Evolutionary conservation across 2,797 vertebrate genomes (phyloP), one percentile per base, ranked within the genome.

Genomic region (Enteromius mattozi): DNA sequence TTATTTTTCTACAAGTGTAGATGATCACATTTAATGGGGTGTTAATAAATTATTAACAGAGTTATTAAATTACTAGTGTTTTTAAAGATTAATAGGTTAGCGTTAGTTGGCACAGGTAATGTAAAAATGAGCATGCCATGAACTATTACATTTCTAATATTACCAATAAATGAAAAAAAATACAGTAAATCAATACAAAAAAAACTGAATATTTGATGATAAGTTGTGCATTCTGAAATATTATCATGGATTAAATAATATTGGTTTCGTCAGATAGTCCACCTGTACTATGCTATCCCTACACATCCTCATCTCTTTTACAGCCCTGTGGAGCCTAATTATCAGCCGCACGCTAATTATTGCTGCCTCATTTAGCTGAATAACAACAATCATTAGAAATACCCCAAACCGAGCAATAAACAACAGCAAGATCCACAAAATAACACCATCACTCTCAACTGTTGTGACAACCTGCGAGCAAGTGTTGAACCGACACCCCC

Each of bases 361-460:
- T 94, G 94, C 94, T 94, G 93, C 93, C 88, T 94, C 93, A 94
- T 95, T 95, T 94, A 92, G 90, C 91, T 89, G 93, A 93, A 93
- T 94, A 94, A 95, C 89, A 89, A 90, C 93, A 93, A 94, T 84
- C 54, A 79, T 94, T 93, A 94, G 91, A 92, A 88, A 72, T 89
- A 87, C 88, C 92, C 92, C 88, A 90, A 92, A 92, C 90, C 88
- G 88, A 93, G 93, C 91, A 91, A 91, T 94, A 87, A 94, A 94
- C 93, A 93, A 91, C 91, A 75, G 69, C 19, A 75, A 76, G 47
- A 70, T 42, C 71, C 54, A 75, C 80, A 83, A 86, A 82, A 85
- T 63, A 85, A 83, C 76, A 83, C 69, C 59, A 82, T 82, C 75
- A 87, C 27, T 75, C 72, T 72, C 63, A 81, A 69, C 65, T 83